Base-by-base conservation (phyloP, 2,113 vertebrate species). In the Fukomys damarensis region DNA sequence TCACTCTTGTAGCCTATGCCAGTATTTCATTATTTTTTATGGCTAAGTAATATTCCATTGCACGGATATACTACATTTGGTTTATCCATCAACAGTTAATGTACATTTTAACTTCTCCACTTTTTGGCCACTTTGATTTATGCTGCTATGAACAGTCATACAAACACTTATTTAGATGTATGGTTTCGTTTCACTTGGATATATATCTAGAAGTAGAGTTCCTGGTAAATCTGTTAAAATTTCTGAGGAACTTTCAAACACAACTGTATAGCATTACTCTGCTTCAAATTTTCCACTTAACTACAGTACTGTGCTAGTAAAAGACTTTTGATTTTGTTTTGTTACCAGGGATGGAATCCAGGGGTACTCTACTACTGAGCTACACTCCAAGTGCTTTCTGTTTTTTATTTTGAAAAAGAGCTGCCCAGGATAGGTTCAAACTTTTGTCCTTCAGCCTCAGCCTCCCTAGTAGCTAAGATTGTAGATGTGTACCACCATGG, bases 261-360 rank as follows among this genome's bases (percentile, higher is more conserved):
- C 94, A 94, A n/a, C 56, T 84, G 13, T 7, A 41, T n/a, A 90
- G 38, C 56, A n/a, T 76, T 81, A 26, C 20, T 59, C 10, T 10
- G 38, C 24, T 88, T 95, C 30, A 77, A 38, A 70, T 26, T 76
- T 77, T 86, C 66, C 46, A 41, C 83, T 94, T 94, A 93, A 74
- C 41, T 74, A 26, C 43, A 94, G 68, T 43, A 93, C 5, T 74
- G 49, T 83, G 54, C 11, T 58, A 68, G 28, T 83, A 14, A 95
- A 89, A 72, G n/a, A 3, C 74, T 76, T 84, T 63, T 63, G 26
- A 9, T 35, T 32, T 32, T 11, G 22, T n/a, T 68, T 76, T 28
- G 43, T 46, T 76, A 49, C 72, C 43, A 76, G 43, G 43, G 43
- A 74, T 30, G 43, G 72, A 76, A 28, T 41, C 41, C 72, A 76